Evolutionary conservation across 2,888 invertebrate species (phyloP), one percentile per base, ranked within the genome.

Genomic region (Hirtodrosophila cameraria): DNA sequence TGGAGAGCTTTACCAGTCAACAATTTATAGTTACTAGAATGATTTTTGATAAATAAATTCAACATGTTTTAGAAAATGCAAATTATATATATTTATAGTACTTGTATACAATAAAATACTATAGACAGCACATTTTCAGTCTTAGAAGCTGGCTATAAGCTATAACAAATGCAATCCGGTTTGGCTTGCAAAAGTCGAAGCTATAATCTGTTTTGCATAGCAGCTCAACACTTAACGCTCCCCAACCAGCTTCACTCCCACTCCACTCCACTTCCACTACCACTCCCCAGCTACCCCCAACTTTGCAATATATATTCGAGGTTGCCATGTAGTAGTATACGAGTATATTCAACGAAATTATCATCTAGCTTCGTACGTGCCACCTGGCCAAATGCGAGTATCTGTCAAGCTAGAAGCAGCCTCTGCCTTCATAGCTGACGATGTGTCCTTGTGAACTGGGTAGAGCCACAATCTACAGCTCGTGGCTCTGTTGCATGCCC

Each of bases 311-410:
- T 65, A 54, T 49, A 63, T 68, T 27, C 63, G 43, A 50, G 68
- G 50, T 52, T 75, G 68, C 52, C 55, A 55, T 71, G 61, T 75
- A 63, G n/a, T n/a, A n/a, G n/a, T n/a, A n/a, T n/a, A n/a, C n/a
- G n/a, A n/a, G n/a, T 82, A 66, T 72, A 64, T 79, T 66, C 83
- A 82, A 72, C 59, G 62, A 75, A 85, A 80, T 80, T 86, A 86
- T 86, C 80, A 86, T 80, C 80, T 64, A 55, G 63, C 62, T 46
- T 48, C 49, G 73, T 73, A 80, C 86, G 86, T 80, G 86, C 72
- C 53, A 54, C 45, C 52, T 70, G 52, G 45, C 52, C 57, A 54
- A 46, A 38, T 31, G 39, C 20, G 13, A 43, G 18, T 18, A 18
- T 18, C 18, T 18, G 5, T 0, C 23, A 23, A 6, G 23, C 23